These are phyloP conservation scores for Craniophora ligustri DNA, from an alignment of 2,888 invertebrate genomes.

Conservation along the genomic window DNA sequence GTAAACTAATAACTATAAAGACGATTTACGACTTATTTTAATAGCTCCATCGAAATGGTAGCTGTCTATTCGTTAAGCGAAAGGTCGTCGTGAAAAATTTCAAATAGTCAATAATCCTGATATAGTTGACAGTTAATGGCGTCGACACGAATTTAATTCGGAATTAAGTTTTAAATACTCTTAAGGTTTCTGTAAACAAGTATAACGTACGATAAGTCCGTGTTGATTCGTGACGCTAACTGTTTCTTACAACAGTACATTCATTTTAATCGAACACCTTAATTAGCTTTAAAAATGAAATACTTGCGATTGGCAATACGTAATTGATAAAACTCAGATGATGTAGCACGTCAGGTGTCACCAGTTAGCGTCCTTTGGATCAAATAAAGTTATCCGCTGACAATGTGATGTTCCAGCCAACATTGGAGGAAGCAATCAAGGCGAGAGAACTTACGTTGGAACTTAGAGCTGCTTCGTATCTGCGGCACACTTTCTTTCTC, in stretches of 20 bases:
- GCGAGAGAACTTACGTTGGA: constrained; percentile 22
- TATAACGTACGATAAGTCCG: constrained; percentile 66
- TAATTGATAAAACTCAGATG: constrained; percentile 54
- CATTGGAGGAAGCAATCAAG: constrained; percentile 44
- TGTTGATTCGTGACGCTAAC: constrained; percentile 53
- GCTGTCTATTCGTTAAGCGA: constrained; percentile 51
- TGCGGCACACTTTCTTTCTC: constrained; percentile 29
- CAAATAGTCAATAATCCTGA: constrained; percentile 66
- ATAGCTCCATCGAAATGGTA: constrained; percentile 35
- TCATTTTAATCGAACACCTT: too few relatives aligned
- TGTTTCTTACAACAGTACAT: constrained; percentile 57
- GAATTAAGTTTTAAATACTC: constrained; percentile 72
- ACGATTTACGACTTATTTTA: constrained; percentile 49
- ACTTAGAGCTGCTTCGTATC: constrained; percentile 20
- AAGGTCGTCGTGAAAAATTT: constrained; percentile 60
- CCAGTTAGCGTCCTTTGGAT: constrained; percentile 7
- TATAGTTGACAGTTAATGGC: constrained; percentile 70
- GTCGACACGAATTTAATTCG: constrained; percentile 61
- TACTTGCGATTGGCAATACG: constrained; percentile 51
- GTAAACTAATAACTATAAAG: constrained; percentile 49
- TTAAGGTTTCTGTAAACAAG: constrained; percentile 59
- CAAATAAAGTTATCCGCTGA: constrained; percentile 38
- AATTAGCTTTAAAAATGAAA: constrained; percentile 66
- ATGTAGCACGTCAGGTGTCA: constrained; percentile 17
- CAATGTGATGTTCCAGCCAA: constrained; percentile 13